A percentile compares a stretch with the other conserved stretches of the same genome.
phyloP scores from a whole-genome alignment of 2,113 vertebrate species.

The Heterotis niloticus region DNA sequence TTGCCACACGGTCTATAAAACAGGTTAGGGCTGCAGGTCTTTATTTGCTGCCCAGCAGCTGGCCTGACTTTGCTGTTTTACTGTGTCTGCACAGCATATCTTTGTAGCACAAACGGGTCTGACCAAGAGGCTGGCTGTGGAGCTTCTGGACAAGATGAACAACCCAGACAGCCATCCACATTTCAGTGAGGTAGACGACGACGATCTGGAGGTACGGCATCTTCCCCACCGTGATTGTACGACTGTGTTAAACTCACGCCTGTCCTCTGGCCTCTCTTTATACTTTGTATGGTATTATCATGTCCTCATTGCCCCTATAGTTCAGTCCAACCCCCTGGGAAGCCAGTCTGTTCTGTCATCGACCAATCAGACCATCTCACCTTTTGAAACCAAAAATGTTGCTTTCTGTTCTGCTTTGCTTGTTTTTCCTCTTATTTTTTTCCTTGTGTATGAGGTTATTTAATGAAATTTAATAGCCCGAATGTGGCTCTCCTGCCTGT shows the following conservation, averaged over 20 bases:
- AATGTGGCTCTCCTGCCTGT: background rate
- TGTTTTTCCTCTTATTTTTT: background rate
- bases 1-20: background rate
- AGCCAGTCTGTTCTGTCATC: background rate
- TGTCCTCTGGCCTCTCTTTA: background rate
- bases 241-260: background rate
- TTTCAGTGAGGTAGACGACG: slow-evolving; percentile 81
- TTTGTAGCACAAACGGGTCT: slow-evolving; percentile 82
- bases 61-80: background rate
- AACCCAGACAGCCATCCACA: slow-evolving; percentile 89
- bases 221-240: background rate
- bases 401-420: background rate
- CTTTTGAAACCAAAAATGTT: background rate
- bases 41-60: background rate
- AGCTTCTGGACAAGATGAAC: slow-evolving; percentile 89
- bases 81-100: slow-evolving; percentile 66
- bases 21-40: background rate
- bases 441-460: background rate
- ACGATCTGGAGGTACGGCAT: slow-evolving; percentile 83
- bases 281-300: background rate
- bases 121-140: slow-evolving; percentile 80
- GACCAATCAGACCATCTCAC: background rate
- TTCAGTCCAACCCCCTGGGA: background rate
- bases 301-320: background rate
- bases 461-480: background rate